Percentiles rank a stretch among this genome's conserved stretches.
Conservation (phyloP, 2,113 vertebrate genomes). For the Chloropsis cyanopogon region DNA sequence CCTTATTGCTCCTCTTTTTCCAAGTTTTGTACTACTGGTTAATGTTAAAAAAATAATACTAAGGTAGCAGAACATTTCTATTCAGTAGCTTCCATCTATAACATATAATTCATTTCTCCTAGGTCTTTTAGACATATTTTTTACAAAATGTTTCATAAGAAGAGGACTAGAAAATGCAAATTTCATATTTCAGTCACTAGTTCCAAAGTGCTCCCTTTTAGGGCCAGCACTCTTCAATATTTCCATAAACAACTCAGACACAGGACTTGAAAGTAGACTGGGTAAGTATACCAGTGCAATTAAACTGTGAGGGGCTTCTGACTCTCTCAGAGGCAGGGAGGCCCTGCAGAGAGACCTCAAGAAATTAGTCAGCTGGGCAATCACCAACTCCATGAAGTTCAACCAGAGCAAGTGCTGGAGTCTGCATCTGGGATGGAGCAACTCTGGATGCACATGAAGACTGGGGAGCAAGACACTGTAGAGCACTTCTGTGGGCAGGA, state of each 20-base stretch:
- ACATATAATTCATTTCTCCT: background rate
- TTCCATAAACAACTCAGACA: background rate
- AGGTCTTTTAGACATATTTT: background rate
- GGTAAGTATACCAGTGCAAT: background rate
- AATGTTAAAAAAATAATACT: background rate
- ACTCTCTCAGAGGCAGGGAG: background rate
- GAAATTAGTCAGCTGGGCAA: background rate
- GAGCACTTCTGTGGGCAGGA: background rate
- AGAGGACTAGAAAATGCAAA: background rate
- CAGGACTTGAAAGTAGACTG: background rate
- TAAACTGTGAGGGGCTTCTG: background rate
- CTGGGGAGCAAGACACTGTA: too few species aligned
- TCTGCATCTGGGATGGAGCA: background rate
- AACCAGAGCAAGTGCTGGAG: background rate
- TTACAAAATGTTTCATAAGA: background rate
- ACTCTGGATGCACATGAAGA: too few species aligned
- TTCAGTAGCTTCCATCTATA: background rate
- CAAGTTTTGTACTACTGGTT: background rate
- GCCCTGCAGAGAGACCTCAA: background rate
- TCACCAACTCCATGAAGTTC: background rate
- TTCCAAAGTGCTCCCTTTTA: background rate
- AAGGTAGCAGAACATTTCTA: background rate
- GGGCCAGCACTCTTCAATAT: background rate
- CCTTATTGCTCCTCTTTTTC: background rate
- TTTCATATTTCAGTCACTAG: background rate